Percentiles rank a stretch among this genome's conserved stretches.
Conservation (phyloP, 2,888 invertebrate genomes). For the Chirona hameri region DNA sequence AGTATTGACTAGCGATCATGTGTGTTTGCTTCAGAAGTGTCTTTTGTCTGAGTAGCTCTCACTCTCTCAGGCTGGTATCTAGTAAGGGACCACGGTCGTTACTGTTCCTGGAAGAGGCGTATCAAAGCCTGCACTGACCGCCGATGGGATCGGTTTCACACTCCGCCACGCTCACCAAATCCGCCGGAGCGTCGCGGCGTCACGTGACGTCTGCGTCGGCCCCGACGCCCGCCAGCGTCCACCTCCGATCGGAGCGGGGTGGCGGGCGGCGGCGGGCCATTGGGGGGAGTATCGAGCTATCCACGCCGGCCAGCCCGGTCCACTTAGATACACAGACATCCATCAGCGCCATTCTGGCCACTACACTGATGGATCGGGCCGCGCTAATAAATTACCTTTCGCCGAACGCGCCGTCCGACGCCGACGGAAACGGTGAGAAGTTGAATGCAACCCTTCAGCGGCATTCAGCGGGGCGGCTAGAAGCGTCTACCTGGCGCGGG, state of each 20-base stretch:
- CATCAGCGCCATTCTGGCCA: slow-evolving; percentile 7
- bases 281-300: not conserved
- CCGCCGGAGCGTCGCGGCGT: no score
- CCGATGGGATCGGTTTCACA: not conserved
- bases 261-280: not conserved
- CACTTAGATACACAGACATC: slow-evolving; percentile 24
- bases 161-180: no score
- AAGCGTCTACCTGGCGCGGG: not conserved
- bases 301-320: not conserved
- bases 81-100: no score
- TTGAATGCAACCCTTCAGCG: slow-evolving; percentile 14
- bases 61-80: no score
- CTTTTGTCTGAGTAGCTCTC: no score
- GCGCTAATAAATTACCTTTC: slow-evolving; percentile 12
- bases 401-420: not conserved
- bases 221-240: not conserved
- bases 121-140: not conserved
- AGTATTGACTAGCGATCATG: no score
- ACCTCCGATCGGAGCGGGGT: not conserved
- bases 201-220: not conserved
- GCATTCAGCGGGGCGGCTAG: not conserved
- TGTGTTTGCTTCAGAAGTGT: no score
- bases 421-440: not conserved
- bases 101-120: no score
- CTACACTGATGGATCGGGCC: not conserved